Evolutionary conservation across 2,888 invertebrate genomes (phyloP), one percentile per base, ranked within the genome.

Genomic region (Parnassius smintheus): DNA sequence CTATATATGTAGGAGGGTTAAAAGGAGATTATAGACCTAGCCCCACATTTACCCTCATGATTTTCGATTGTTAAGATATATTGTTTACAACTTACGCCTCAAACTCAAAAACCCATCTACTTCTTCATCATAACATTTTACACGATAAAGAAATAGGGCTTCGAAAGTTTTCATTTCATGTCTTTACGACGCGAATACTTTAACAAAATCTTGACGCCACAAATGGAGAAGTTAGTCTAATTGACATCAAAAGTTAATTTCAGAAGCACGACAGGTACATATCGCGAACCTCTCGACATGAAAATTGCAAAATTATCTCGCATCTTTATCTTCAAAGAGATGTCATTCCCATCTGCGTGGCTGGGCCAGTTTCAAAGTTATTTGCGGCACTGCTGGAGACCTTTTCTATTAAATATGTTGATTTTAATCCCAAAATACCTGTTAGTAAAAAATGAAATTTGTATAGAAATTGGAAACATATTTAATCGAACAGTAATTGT

Each of bases 251-350:
- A 88, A 88, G 87, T 86, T 85, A 88, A 90, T 87, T 87, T 83
- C 74, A 75, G 77, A 75, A 82, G 77, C 80, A 83, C 82, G 85
- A 84, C 85, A 83, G 82, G 80, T 85, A 87, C 81, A 83, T 83
- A 86, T 85, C 78, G 80, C 76, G 76, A 79, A 81, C 78, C 81
- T 85, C 82, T 81, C 76, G 75, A 81, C 75, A 84, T 78, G 89
- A 90, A 88, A 88, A 91, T 88, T 88, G 86, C 85, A 82, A 88
- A 91, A 89, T 91, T 91, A 91, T 88, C 86, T 89, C 73, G 79
- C 84, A 81, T 86, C 90, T 88, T 88, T 87, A 91, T 91, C 90
- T 88, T 91, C 91, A 91, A 91, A 91, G 91, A 86, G 88, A 91
- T 87, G 91, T 90, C 91, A 88, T 83, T 80, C 77, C 80, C 91